Percentiles rank a stretch among this genome's conserved stretches.
Conservation (phyloP, 1,140 invertebrate genomes). For the Drosophila paulistorum region DNA sequence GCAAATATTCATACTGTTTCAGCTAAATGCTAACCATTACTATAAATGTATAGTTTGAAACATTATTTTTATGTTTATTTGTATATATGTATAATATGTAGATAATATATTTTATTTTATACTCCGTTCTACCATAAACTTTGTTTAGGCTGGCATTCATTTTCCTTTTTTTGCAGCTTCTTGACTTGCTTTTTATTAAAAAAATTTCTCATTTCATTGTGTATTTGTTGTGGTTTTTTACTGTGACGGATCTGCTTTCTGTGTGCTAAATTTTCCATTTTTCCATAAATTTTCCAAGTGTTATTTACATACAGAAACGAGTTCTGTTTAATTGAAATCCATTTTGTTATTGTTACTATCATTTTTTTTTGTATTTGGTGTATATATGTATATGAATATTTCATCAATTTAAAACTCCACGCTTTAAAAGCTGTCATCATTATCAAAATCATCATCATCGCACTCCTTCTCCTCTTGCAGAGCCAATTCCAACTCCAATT, state of each 20-base stretch:
- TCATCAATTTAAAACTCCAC: slow-evolving; percentile 2
- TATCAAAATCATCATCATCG: slow-evolving; percentile 10
- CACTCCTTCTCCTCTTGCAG: not conserved
- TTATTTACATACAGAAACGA: slow-evolving; percentile 57
- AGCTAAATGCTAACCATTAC: slow-evolving; percentile 73
- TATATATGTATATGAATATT: not conserved
- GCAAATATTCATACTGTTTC: slow-evolving; percentile 61
- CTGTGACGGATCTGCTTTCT: slow-evolving; percentile 74
- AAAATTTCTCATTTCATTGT: slow-evolving; percentile 36
- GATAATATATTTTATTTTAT: slow-evolving; percentile 27
- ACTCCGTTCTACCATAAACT: slow-evolving; percentile 32
- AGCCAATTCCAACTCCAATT: not conserved
- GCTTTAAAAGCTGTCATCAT: slow-evolving; percentile 77
- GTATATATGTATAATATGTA: slow-evolving; percentile 14
- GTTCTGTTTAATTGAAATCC: slow-evolving; percentile 6
- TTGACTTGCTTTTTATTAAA: slow-evolving; percentile 32
- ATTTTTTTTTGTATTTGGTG: slow-evolving; percentile 18
- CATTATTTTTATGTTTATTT: slow-evolving; percentile 21
- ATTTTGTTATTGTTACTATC: slow-evolving; percentile 34
- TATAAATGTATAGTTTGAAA: slow-evolving; percentile 42
- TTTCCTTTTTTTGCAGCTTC: not conserved
- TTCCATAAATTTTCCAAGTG: not conserved
- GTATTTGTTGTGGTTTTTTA: slow-evolving; percentile 4
- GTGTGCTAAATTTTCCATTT: slow-evolving; percentile 20
- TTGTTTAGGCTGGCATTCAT: slow-evolving; percentile 36